Conservation (phyloP, 1,140 invertebrate genomes). For the Bombus cullumanus region DNA sequence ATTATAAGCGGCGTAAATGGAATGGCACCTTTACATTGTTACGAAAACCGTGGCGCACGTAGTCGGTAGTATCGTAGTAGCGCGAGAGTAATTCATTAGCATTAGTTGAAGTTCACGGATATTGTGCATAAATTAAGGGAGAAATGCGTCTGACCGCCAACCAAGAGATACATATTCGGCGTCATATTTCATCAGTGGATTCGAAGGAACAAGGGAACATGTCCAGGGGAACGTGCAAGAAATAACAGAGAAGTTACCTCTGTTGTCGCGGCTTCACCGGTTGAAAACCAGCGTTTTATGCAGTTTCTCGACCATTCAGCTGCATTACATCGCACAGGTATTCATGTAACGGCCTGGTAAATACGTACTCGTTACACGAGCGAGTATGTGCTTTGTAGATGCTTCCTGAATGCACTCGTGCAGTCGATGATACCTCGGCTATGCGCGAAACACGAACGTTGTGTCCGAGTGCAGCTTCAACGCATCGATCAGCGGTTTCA, state of each 20-base stretch:
- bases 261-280: background rate
- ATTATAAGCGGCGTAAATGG: constrained; percentile 32
- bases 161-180: background rate
- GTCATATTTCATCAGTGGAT: constrained; percentile 25
- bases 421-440: background rate
- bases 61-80: background rate
- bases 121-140: constrained; percentile 50
- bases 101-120: constrained; percentile 39
- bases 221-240: background rate
- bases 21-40: constrained; percentile 26
- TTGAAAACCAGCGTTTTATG: constrained; percentile 14
- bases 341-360: background rate
- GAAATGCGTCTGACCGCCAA: background rate
- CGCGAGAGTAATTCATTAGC: constrained; percentile 38
- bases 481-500: constrained; percentile 11
- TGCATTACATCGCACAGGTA: background rate
- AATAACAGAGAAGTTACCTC: constrained; percentile 14
- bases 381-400: constrained; percentile 4
- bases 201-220: background rate
- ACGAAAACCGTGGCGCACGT: constrained; percentile 2
- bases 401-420: background rate
- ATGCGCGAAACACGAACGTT: background rate
- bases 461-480: background rate
- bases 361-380: constrained; percentile 10
- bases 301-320: background rate